A percentile compares a stretch with the other conserved stretches of the same genome.
phyloP scores from a whole-genome alignment of 1,140 invertebrate genomes.

The Neocloeon triangulifer region DNA sequence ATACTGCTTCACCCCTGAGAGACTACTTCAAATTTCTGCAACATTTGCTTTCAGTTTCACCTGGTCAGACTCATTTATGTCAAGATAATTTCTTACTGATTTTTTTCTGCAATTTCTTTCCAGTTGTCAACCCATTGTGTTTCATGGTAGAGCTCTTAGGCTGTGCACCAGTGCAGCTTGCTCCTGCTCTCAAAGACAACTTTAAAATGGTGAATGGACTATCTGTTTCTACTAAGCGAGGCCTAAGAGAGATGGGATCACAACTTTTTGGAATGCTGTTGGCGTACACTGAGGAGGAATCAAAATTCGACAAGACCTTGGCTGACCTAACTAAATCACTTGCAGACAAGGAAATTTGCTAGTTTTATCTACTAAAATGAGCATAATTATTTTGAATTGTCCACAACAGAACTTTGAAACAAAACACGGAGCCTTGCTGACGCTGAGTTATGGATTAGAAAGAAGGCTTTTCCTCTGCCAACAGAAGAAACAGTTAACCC shows the following conservation, averaged over 20 bases:
- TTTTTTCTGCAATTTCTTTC: too few species aligned
- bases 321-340: constrained; percentile 13
- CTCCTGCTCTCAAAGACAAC: too few species aligned
- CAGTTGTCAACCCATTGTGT: too few species aligned
- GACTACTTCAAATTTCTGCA: too few species aligned
- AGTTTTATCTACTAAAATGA: too few species aligned
- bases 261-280: constrained; percentile 41
- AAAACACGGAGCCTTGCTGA: constrained; percentile 47
- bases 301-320: constrained; percentile 13
- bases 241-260: constrained; percentile 40
- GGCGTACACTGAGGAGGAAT: constrained; percentile 20
- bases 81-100: too few species aligned
- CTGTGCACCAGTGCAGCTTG: too few species aligned
- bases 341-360: constrained; percentile 16
- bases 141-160: too few species aligned
- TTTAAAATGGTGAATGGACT: constrained; percentile 29
- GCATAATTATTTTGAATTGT: too few species aligned
- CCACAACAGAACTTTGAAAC: constrained; percentile 29
- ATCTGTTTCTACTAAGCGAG: constrained; percentile 41
- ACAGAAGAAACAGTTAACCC: constrained; percentile 12
- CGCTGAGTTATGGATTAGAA: constrained; percentile 41
- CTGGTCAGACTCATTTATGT: too few species aligned
- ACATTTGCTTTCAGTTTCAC: too few species aligned
- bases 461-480: constrained; percentile 27
- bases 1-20: too few species aligned